A percentile compares a stretch with the other conserved stretches of the same genome.
Conservation (phyloP, 2,113 vertebrate genomes). For the Corythornis cristatus region DNA sequence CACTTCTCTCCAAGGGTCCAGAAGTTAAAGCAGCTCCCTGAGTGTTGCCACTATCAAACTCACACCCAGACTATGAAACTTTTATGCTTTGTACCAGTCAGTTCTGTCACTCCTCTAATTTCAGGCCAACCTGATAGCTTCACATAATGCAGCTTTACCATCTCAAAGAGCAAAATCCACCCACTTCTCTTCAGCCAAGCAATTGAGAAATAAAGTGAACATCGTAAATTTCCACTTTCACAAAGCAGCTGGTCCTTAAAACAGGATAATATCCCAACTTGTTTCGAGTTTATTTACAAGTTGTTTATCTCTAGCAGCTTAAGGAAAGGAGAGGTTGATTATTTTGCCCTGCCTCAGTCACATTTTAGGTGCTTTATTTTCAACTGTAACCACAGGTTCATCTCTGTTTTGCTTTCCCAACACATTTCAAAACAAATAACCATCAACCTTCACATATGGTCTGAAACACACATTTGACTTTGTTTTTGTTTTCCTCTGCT, state of each 20-base stretch:
- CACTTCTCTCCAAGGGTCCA: not conserved
- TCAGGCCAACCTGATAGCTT: conserved; percentile 13
- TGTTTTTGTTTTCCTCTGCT: conserved; percentile 43
- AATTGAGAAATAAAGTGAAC: not conserved
- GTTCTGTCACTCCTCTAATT: not conserved
- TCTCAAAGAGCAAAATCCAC: not conserved
- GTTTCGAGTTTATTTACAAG: not conserved
- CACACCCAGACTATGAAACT: not conserved
- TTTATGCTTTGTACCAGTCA: not conserved
- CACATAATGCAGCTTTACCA: not conserved
- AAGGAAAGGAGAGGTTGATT: not conserved
- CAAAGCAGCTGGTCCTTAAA: conserved; percentile 4
- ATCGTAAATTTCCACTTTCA: not conserved
- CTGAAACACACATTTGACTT: conserved; percentile 23
- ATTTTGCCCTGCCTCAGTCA: not conserved
- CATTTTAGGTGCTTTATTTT: not conserved
- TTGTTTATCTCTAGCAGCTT: not conserved
- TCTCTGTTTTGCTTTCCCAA: not conserved
- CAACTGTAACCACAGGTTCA: not conserved
- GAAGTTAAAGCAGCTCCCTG: not conserved
- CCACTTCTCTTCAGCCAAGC: not conserved
- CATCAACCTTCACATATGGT: conserved; percentile 26
- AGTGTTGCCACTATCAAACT: not conserved
- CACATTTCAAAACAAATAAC: conserved; percentile 11
- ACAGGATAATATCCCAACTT: not conserved